phyloP scores from a whole-genome alignment of 2,797 vertebrate genomes.

The Eulemur albifrons region DNA sequence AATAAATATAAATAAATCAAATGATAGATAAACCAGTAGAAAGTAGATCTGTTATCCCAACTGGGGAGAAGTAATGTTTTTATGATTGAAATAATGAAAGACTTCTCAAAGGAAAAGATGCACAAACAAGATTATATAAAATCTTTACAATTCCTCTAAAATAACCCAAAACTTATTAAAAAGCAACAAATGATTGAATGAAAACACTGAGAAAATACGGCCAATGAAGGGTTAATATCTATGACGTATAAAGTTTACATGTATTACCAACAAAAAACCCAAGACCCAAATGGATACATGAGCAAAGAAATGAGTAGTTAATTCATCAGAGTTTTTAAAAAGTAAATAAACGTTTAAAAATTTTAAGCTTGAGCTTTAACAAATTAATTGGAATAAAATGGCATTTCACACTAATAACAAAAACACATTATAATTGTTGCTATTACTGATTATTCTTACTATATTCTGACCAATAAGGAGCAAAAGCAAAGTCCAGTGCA shows the following conservation, averaged over 20 bases:
- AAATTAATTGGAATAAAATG: slow-evolving; percentile 19
- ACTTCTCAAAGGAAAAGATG: slow-evolving; percentile 35
- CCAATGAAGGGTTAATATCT: neutral
- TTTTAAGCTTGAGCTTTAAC: neutral
- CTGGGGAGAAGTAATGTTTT: slow-evolving; percentile 1
- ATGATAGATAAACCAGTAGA: neutral
- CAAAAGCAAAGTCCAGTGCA: neutral
- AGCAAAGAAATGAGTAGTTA: neutral
- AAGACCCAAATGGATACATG: neutral
- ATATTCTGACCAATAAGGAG: neutral
- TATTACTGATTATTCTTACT: neutral
- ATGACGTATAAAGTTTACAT: neutral
- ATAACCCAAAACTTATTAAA: slow-evolving; percentile 21
- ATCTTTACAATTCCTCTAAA: neutral
- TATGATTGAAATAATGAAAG: neutral
- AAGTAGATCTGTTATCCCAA: neutral
- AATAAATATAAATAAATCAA: slow-evolving; percentile 30
- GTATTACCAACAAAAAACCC: neutral
- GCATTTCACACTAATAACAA: neutral
- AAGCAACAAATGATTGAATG: neutral
- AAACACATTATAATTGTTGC: neutral
- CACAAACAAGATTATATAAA: neutral
- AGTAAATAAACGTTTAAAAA: neutral
- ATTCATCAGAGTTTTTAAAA: neutral
- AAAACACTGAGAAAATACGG: neutral